Conservation (phyloP, 2,888 invertebrate genomes). For the Drosophila macrothrix region DNA sequence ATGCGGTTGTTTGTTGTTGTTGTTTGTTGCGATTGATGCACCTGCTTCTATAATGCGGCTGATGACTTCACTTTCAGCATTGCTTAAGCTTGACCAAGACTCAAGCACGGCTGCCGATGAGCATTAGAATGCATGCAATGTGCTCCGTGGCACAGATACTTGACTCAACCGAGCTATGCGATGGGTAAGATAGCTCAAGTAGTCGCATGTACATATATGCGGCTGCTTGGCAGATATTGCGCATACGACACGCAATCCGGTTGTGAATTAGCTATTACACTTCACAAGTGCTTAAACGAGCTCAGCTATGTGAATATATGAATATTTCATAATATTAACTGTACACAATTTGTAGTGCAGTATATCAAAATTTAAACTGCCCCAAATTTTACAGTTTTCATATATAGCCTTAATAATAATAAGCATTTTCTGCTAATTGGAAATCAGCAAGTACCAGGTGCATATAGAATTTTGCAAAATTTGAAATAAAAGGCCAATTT, state of each 20-base stretch:
- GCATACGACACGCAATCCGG: conserved; percentile 31
- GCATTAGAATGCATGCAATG: conserved; percentile 40
- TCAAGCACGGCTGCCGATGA: conserved; percentile 24
- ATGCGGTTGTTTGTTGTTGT: conserved; percentile 29
- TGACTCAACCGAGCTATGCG: conserved; percentile 4
- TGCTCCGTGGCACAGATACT: conserved; percentile 25
- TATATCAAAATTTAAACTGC: neutral
- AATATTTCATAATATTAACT: neutral
- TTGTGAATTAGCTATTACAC: conserved; percentile 3
- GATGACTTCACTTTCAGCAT: conserved; percentile 57
- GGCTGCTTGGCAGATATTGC: conserved; percentile 13
- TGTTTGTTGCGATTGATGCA: conserved; percentile 12
- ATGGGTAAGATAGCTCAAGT: conserved; percentile 1
- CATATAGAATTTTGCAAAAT: conserved; percentile 7
- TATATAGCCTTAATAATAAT: neutral
- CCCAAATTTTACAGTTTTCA: neutral
- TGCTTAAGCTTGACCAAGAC: conserved; percentile 26
- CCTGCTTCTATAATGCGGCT: conserved; percentile 37
- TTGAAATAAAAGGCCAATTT: conserved; percentile 4
- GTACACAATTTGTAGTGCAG: neutral
- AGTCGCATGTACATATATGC: neutral
- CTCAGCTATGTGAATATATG: neutral
- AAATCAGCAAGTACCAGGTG: conserved; percentile 1
- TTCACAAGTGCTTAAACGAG: conserved; percentile 5
- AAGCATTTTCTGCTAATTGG: conserved; percentile 4